phyloP scores from a whole-genome alignment of 2,797 vertebrate species.

The Sebastolobus altivelis region DNA sequence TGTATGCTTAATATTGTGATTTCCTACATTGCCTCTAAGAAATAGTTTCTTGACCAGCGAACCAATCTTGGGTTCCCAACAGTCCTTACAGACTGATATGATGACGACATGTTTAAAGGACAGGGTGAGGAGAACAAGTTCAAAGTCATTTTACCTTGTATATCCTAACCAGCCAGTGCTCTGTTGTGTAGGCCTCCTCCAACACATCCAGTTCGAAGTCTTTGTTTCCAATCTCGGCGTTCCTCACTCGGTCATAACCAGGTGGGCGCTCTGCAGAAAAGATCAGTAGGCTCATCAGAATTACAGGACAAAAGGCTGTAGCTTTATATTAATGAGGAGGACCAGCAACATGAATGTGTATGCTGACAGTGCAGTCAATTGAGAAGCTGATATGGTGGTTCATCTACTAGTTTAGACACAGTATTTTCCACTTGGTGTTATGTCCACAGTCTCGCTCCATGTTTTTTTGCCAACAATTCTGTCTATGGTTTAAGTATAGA shows the following conservation, averaged over 20 bases:
- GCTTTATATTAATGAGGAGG: neutral
- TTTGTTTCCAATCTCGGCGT: conserved; percentile 99
- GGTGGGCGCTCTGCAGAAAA: conserved; percentile 92
- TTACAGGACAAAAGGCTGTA: neutral
- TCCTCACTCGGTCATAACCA: conserved; percentile 97
- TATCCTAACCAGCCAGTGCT: conserved; percentile 99
- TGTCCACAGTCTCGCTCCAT: neutral
- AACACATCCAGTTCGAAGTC: conserved; percentile 98
- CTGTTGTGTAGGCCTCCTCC: conserved; percentile 98
- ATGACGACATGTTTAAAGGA: too few relatives aligned
- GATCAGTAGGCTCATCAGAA: conserved; percentile 1
- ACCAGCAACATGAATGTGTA: neutral
- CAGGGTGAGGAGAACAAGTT: neutral
- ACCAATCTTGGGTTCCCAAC: neutral
- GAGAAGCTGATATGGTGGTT: too few relatives aligned
- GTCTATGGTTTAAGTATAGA: neutral
- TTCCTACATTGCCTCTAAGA: neutral
- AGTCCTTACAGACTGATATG: neutral
- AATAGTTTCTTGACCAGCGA: neutral
- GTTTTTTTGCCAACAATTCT: too few relatives aligned
- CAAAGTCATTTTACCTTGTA: conserved; percentile 90
- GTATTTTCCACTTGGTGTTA: neutral
- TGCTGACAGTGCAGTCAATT: neutral
- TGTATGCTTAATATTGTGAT: neutral
- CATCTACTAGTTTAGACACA: neutral